Conservation (phyloP, 2,888 invertebrate species). For the Eupelmus urozonus region DNA sequence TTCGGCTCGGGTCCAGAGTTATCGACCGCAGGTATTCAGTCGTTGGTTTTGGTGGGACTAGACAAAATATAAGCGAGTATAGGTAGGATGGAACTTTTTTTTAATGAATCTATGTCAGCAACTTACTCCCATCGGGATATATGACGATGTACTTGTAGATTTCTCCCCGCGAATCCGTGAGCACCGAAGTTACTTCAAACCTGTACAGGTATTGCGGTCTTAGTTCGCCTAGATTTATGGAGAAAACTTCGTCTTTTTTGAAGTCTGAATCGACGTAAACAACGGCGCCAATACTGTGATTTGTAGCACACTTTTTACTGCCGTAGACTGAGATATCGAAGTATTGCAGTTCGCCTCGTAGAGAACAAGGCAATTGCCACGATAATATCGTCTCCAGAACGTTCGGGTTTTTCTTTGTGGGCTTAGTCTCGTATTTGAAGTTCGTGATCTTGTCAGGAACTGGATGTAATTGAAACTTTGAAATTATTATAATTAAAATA, state of each 20-base stretch:
- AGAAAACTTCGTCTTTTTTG: slow-evolving; percentile 61
- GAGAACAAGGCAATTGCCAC: slow-evolving; percentile 70
- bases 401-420: slow-evolving; percentile 59
- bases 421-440: slow-evolving; percentile 49
- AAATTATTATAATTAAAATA: background rate
- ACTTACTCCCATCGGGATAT: slow-evolving; percentile 71
- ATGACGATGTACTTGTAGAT: slow-evolving; percentile 40
- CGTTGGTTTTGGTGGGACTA: slow-evolving; percentile 69
- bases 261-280: background rate
- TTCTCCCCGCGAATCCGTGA: slow-evolving; percentile 38
- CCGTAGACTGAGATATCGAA: slow-evolving; percentile 67
- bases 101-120: background rate
- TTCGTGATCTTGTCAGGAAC: slow-evolving; percentile 67
- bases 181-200: slow-evolving; percentile 65
- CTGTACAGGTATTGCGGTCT: slow-evolving; percentile 68
- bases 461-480: too few relatives aligned
- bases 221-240: slow-evolving; percentile 63
- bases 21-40: slow-evolving; percentile 67
- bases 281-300: slow-evolving; percentile 29
- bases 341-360: slow-evolving; percentile 66
- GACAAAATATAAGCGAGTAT: slow-evolving; percentile 1
- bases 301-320: too few relatives aligned
- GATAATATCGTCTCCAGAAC: slow-evolving; percentile 64
- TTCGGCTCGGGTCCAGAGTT: slow-evolving; percentile 68
- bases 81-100: background rate